Conservation (phyloP, 2,888 invertebrate species). For the Ephialtes manifestator region DNA sequence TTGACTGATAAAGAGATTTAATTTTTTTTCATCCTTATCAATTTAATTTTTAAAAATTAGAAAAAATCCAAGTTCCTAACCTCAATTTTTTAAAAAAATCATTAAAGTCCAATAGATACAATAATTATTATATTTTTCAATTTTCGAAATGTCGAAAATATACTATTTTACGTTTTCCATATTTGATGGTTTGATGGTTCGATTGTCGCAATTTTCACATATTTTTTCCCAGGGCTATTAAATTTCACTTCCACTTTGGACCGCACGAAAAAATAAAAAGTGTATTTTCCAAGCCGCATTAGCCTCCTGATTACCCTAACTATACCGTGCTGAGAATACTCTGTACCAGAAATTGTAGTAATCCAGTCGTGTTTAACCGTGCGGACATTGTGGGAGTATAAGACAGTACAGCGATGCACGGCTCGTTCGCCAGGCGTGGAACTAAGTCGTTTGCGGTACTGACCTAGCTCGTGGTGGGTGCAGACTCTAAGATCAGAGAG, state of each 20-base stretch:
- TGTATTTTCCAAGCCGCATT: neutral
- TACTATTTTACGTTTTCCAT: neutral
- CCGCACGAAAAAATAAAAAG: neutral
- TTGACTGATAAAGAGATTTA: too few relatives aligned
- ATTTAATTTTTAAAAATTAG: too few relatives aligned
- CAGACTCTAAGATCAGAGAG: constrained; percentile 69
- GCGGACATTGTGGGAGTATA: constrained; percentile 1
- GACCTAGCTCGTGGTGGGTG: constrained; percentile 80
- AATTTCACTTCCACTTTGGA: constrained; percentile 11
- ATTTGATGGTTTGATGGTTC: neutral
- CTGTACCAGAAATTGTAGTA: constrained; percentile 14
- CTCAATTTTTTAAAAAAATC: too few relatives aligned
- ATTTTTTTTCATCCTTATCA: too few relatives aligned
- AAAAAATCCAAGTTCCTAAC: too few relatives aligned
- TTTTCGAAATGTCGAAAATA: too few relatives aligned
- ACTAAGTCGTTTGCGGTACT: constrained; percentile 82
- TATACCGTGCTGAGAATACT: neutral
- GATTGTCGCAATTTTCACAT: neutral
- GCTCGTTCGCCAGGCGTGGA: constrained; percentile 73
- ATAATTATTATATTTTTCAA: too few relatives aligned
- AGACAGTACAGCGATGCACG: constrained; percentile 36
- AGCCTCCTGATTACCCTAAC: neutral
- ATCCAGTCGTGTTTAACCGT: constrained; percentile 18
- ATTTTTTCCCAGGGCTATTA: neutral
- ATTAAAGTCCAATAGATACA: too few relatives aligned